phyloP scores from a whole-genome alignment of 2,113 vertebrate genomes.

The Nothoprocta pentlandii region DNA sequence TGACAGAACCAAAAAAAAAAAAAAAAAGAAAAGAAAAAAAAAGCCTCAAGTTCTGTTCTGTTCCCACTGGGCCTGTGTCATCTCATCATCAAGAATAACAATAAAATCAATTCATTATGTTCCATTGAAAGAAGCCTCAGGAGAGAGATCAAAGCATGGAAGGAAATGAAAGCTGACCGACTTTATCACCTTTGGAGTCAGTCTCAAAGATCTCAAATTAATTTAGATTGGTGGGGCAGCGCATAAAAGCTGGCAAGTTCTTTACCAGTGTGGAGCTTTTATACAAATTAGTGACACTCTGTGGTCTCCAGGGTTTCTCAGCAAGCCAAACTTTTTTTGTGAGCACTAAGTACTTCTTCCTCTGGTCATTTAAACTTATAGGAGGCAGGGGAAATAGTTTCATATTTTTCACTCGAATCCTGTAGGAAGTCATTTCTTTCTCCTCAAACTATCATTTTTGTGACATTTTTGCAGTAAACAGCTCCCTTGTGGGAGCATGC shows the following conservation, averaged over 20 bases:
- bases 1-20: neutral
- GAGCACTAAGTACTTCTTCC: slow-evolving; percentile 49
- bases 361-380: slow-evolving; percentile 14
- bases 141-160: slow-evolving; percentile 61
- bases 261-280: neutral
- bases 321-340: neutral
- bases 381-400: neutral
- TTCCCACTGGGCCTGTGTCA: neutral
- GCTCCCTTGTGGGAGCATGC: neutral
- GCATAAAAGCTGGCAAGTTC: slow-evolving; percentile 21
- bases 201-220: slow-evolving; percentile 62
- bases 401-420: neutral
- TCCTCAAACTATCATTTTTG: neutral
- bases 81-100: slow-evolving; percentile 54
- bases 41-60: neutral
- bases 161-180: slow-evolving; percentile 64
- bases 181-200: slow-evolving; percentile 67
- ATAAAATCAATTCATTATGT: slow-evolving; percentile 62
- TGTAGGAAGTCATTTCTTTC: slow-evolving; percentile 26
- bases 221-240: slow-evolving; percentile 58
- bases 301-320: slow-evolving; percentile 18
- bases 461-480: neutral
- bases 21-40: neutral
- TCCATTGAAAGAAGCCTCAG: slow-evolving; percentile 44
- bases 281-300: neutral